Evolutionary conservation across 2,888 invertebrate genomes (phyloP), one percentile per base, ranked within the genome.

Genomic region (Amiota mariae): DNA sequence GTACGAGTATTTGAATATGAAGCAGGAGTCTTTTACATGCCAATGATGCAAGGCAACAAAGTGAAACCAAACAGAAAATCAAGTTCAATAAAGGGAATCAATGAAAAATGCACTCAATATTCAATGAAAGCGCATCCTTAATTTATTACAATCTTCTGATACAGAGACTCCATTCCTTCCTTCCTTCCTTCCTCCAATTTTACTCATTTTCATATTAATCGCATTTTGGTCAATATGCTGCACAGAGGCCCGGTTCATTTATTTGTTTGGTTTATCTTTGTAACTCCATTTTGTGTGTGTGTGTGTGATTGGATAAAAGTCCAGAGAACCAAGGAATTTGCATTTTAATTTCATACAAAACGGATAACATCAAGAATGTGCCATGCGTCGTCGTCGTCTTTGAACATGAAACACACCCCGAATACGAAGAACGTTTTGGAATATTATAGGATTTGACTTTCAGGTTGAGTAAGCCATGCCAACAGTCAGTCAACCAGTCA

Each of bases 331-430:
- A 36, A 36, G 36, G 36, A 78, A 85, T 83, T 83, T 83, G 83
- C 83, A 83, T 82, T 83, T 82, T 85, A 79, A 84, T 84, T 83
- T 82, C 66, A 83, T 83, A 82, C 66, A 48, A 77, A 73, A 75
- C 81, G 81, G 74, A 79, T 78, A 82, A 78, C 76, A 73, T 72
- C 75, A 85, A 82, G 82, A 83, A 82, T 81, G 78, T 8, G 36
- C 36, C 36, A 4, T 51, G 64, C 63, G 24, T 71, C 56, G 36
- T 11, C 13, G 15, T 15, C 15, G 24, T 54, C 12, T 51, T 51
- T 24, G 51, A 8, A 6, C 6, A 15, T 49, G 49, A 13, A 70
- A 59, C 46, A 36, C 56, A 59, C 59, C 70, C 36, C 47, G 47
- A 56, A 36, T 15, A 57, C 36, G 18, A 15, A 36, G n/a, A 8